A percentile compares a stretch with the other conserved stretches of the same genome.
Conservation (phyloP, 2,888 invertebrate genomes). For the Acheta domesticus region DNA sequence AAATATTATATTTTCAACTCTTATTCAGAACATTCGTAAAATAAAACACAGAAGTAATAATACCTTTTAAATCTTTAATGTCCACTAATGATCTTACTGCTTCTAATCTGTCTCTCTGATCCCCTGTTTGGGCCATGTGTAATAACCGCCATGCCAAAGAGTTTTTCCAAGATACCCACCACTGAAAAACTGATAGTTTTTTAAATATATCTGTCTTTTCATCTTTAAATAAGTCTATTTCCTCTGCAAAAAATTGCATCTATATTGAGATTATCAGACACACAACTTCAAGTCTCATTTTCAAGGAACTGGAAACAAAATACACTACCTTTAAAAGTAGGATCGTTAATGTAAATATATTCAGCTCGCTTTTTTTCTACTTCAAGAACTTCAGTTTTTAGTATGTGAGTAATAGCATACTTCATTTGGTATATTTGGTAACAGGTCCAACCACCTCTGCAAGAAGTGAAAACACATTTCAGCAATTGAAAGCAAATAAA, state of each 20-base stretch:
- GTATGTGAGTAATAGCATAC: conserved; percentile 24
- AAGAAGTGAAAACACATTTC: not conserved
- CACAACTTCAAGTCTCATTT: not conserved
- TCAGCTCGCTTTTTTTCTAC: conserved; percentile 49
- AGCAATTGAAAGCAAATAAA: not conserved
- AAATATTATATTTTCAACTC: no score
- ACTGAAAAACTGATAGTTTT: conserved; percentile 42
- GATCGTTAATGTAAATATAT: conserved; percentile 57
- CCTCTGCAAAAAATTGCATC: conserved; percentile 24
- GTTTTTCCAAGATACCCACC: conserved; percentile 63
- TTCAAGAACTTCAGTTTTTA: conserved; percentile 45
- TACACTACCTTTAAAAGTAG: conserved; percentile 41
- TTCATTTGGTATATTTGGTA: conserved; percentile 30
- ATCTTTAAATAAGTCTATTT: conserved; percentile 3
- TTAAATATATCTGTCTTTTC: conserved; percentile 22
- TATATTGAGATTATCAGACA: conserved; percentile 20
- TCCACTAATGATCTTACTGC: conserved; percentile 64
- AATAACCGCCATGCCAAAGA: conserved; percentile 64
- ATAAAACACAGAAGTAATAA: not conserved
- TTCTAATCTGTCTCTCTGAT: conserved; percentile 57
- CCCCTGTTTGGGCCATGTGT: conserved; percentile 64
- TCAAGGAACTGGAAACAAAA: not conserved
- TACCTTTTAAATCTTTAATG: conserved; percentile 61
- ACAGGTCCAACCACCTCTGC: conserved; percentile 26
- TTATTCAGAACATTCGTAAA: no score